Evolutionary conservation across 2,888 invertebrate genomes (phyloP), one percentile per base, ranked within the genome.

Genomic region (Drosophila meridionalis): DNA sequence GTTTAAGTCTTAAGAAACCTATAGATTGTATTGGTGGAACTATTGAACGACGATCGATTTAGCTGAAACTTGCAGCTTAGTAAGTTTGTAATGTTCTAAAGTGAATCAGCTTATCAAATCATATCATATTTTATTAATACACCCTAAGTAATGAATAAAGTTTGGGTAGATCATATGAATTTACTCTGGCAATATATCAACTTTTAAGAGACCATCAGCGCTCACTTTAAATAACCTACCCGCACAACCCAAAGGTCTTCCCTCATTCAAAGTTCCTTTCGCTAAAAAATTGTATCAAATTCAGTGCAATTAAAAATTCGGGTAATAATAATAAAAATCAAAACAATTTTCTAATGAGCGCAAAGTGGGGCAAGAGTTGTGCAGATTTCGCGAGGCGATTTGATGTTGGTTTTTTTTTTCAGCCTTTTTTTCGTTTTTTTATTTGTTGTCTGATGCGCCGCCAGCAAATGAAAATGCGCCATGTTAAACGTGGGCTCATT

Each of bases 401-500:
- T 69, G 48, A 58, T 71, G 73, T 69, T 68, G 67, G 62, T 73
- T 80, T 69, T 50, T 40, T 40, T 38, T 20, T 34, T 20, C 43
- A 4, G 12, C 12, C 26, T 55, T 53, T 53, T 38, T 40, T 36
- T 2, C 4, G 28, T n/a, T n/a, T 26, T 74, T 78, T 55, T 34
- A 42, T 66, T 82, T 30, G 57, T 69, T 82, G 81, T 86, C 72
- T 65, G 82, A 86, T 82, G 84, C 67, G 80, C 69, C 79, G 73
- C 68, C 53, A 82, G 82, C 74, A 78, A 78, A 78, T 80, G 76
- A 76, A 82, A 85, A 87, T 82, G 72, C 79, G 87, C 87, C 87
- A 85, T 85, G 87, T 89, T 85, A 79, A 87, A 82, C 81, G 87
- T 89, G 85, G 89, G 89, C 85, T 87, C 84, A 85, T 89, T 85